Base-by-base conservation (phyloP, 1,140 invertebrate genomes). In the Patella vulgata region DNA sequence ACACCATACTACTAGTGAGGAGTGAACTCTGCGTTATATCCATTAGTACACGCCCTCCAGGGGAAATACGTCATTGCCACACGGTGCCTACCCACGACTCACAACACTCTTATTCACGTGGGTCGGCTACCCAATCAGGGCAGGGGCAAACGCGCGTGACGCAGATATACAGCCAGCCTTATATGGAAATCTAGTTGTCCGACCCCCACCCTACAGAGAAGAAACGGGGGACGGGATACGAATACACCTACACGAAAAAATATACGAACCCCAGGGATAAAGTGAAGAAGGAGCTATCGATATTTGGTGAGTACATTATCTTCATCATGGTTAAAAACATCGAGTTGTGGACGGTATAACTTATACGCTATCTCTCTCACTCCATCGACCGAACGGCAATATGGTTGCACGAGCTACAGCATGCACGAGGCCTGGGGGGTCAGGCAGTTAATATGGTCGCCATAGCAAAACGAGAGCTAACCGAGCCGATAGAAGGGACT, bases 51-150 rank as follows among this genome's bases (percentile, higher is more conserved):
- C 62, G 52, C 67, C 73, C 70, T 69, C 70, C 66, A 59, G 70
- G 69, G 67, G 58, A 69, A 65, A 55, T 70, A 71, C 66, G 67
- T 69, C 67, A 68, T 48, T 42, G 25, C 57, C 43, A 51, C 54
- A 52, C 61, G 30, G 63, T 63, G 59, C 60, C 70, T 66, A 70
- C 73, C 70, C 70, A 70, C 67, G 64, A 17, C 28, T 39, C 52
- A 12, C 39, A 66, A 57, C 66, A 65, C 55, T 66, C 71, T 55
- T 48, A 67, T 68, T 66, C 73, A 75, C 73, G 73, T 75, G 73
- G 73, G 70, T 59, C 68, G 53, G 53, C 64, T 68, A 52, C 62
- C 73, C 73, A 72, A 75, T 73, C 68, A 68, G 58, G 63, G 50
- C 63, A 51, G 66, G 73, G 70, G 47, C 47, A 62, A 57, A 63